Percentiles rank a stretch among this genome's conserved stretches.
Evolutionary conservation across 2,888 invertebrate species (phyloP).

Genomic region (Metopia argyrocephala): DNA sequence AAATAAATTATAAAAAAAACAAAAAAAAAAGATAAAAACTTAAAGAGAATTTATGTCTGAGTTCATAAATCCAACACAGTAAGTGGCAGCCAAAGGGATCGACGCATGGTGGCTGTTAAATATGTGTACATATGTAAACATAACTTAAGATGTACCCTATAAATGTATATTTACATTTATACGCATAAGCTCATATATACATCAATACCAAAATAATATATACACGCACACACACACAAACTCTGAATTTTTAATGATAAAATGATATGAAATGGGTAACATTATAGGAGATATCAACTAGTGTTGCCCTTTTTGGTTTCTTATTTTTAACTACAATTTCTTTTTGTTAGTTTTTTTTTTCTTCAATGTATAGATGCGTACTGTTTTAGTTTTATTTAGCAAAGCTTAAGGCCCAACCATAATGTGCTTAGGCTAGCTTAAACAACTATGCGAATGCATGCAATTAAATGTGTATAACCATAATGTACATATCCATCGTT

Average conservation of each 20-base stretch:
- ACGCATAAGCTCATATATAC: constrained; percentile 24
- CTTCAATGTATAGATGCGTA: too few species aligned
- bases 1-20: not conserved
- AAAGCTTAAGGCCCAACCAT: too few species aligned
- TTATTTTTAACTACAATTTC: too few species aligned
- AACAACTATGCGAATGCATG: too few species aligned
- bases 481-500: too few species aligned
- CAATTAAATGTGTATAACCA: too few species aligned
- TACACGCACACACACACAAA: not conserved
- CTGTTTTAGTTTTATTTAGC: too few species aligned
- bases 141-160: constrained; percentile 30
- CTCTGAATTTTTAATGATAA: constrained; percentile 4
- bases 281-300: constrained; percentile 26
- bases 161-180: not conserved
- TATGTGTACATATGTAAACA: not conserved
- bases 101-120: not conserved
- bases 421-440: too few species aligned
- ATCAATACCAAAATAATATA: constrained; percentile 38
- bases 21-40: not conserved
- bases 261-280: constrained; percentile 51
- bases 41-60: not conserved
- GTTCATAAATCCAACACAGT: not conserved
- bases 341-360: too few species aligned
- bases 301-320: too few species aligned
- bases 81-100: not conserved